phyloP scores from a whole-genome alignment of 2,797 vertebrate genomes.

The Choloepus didactylus region DNA sequence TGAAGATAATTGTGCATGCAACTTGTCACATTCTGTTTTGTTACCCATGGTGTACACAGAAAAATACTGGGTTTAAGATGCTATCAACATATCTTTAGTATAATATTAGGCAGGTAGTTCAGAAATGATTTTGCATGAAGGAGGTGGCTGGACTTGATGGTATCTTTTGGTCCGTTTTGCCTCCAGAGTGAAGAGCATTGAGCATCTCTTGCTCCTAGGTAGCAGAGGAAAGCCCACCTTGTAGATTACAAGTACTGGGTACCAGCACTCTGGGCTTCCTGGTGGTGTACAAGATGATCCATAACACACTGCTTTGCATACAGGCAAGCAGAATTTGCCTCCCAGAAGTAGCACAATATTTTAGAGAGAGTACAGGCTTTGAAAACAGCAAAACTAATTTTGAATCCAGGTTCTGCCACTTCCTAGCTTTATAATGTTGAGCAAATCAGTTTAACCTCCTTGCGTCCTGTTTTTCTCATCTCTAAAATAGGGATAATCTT shows the following conservation, averaged over 20 bases:
- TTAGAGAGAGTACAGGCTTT: constrained; percentile 24
- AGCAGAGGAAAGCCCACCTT: neutral
- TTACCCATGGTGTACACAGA: neutral
- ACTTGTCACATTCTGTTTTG: neutral
- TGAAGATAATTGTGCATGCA: constrained; percentile 23
- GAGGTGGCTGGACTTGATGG: neutral
- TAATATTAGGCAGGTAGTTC: constrained; percentile 34
- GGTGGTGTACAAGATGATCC: neutral
- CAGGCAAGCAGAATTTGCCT: neutral
- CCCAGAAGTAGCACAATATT: constrained; percentile 3
- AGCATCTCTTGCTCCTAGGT: neutral
- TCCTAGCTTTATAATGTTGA: constrained; percentile 20
- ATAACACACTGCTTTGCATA: constrained; percentile 52
- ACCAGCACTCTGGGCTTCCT: neutral
- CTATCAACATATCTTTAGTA: constrained; percentile 11
- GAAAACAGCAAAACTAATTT: constrained; percentile 48
- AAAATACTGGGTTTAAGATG: constrained; percentile 1
- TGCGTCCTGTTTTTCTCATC: neutral
- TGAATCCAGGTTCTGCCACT: constrained; percentile 31
- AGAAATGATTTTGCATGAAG: constrained; percentile 40
- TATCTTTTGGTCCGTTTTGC: neutral
- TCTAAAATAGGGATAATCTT: constrained; percentile 33
- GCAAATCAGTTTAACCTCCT: constrained; percentile 33
- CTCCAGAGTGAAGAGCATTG: neutral
- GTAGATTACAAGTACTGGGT: neutral